Base-by-base conservation (phyloP, 2,797 vertebrate species). In the Spinibarbus caldwelli region DNA sequence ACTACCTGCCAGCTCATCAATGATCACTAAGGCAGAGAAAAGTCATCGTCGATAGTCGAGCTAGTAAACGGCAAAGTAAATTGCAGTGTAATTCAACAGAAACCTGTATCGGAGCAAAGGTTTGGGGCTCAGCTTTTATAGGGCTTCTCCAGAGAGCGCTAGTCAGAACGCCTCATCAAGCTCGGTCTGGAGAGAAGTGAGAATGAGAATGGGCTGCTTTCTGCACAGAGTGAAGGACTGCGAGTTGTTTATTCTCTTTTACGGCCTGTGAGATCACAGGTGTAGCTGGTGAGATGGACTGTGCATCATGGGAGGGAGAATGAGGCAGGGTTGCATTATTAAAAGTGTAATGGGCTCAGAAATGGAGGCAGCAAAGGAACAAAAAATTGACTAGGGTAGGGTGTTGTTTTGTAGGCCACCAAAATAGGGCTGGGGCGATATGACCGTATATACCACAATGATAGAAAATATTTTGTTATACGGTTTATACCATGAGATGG, bases 1-100 rank as follows among this genome's bases (percentile, higher is more conserved):
- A 86, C 78, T 49, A 38, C 82, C 82, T 87, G 86, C 82, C 86
- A 85, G 82, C 82, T 71, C 36, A 17, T 82, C 86, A 31, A 29
- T 83, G 86, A 85, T 87, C 83, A 85, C 85, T 41, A 87, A 87
- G 78, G 86, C 75, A 86, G 86, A 87, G 86, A 89, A 86, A 86
- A 75, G 70, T 83, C 86, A 86, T 82, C 54, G 62, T 72, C 79
- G 64, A 83, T 86, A 78, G 78, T 71, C 38, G 11, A 12, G 38
- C 85, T 79, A 83, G 82, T 87, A 86, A 89, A 89, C 86, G 72
- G 47, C 14, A 38, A 73, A 82, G 83, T 82, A 86, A 88, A 88
- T 87, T 85, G 83, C 21, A 11, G 87, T 81, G 85, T 87, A 88
- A 87, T 88, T 89, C 77, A 85, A 76, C 83, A 36, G 80, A 73